A percentile compares a stretch with the other conserved stretches of the same genome.
Conservation (phyloP, 2,113 vertebrate species). For the Odocoileus hemionus region DNA sequence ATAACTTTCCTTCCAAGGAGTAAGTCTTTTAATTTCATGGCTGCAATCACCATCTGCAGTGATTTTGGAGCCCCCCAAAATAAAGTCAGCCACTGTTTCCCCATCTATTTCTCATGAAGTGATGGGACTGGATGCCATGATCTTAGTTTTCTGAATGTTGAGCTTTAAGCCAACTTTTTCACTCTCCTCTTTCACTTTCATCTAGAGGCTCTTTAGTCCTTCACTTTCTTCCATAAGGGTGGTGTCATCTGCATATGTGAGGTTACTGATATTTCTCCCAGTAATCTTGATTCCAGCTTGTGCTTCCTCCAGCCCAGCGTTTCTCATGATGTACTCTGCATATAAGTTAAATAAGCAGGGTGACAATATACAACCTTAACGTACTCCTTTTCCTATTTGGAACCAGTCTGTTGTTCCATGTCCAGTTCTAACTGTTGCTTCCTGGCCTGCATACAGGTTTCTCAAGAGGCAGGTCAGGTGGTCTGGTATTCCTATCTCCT, state of each 20-base stretch:
- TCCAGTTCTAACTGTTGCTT: neutral
- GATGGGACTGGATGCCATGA: neutral
- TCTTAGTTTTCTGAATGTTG: neutral
- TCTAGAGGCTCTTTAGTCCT: neutral
- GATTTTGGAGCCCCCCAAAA: fast-evolving
- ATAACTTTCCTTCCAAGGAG: neutral
- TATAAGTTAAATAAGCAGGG: neutral
- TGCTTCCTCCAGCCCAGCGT: neutral
- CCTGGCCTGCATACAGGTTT: neutral
- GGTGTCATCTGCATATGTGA: neutral
- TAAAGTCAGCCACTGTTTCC: neutral
- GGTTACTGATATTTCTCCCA: neutral
- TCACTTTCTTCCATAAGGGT: neutral
- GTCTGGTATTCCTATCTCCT: neutral
- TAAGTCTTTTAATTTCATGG: neutral
- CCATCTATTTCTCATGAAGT: neutral
- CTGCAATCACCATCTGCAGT: neutral
- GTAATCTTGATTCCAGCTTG: neutral
- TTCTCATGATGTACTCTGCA: neutral
- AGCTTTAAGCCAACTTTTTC: neutral
- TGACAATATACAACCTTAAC: neutral
- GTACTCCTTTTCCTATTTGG: neutral
- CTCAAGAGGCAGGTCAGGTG: neutral
- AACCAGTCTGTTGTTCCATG: neutral
- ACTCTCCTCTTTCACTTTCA: neutral